Percentiles rank a stretch among this genome's conserved stretches.
phyloP scores from a whole-genome alignment of 1,140 invertebrate species.

The Cydia amplana region DNA sequence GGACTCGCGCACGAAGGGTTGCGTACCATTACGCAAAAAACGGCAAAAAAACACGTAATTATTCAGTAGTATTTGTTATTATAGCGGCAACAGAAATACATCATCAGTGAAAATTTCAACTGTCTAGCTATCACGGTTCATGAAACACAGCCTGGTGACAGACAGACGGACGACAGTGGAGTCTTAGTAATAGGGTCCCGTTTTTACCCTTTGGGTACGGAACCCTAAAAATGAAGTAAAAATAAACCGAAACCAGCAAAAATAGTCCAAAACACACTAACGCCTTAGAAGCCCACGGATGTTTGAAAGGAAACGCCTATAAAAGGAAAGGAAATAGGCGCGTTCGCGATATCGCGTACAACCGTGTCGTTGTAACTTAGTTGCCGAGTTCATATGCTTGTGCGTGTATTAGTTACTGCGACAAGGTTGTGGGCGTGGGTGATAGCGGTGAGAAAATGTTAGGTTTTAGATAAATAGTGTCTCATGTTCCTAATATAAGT shows the following conservation, averaged over 20 bases:
- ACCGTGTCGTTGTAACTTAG: neutral
- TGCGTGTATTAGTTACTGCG: neutral
- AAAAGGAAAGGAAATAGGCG: conserved; percentile 31
- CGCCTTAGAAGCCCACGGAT: conserved; percentile 8
- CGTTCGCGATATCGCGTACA: conserved; percentile 9
- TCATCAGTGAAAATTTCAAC: too few relatives aligned
- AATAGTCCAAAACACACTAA: conserved; percentile 6
- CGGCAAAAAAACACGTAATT: too few relatives aligned
- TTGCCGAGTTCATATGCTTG: neutral
- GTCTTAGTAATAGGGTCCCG: too few relatives aligned
- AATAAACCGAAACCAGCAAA: neutral
- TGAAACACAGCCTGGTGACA: too few relatives aligned
- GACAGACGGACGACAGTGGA: too few relatives aligned
- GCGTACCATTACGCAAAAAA: too few relatives aligned
- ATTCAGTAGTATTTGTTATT: too few relatives aligned
- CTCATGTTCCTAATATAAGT: neutral
- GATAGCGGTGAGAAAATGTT: neutral
- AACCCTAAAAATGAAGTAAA: too few relatives aligned
- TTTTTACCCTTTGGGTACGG: too few relatives aligned
- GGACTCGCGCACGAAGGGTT: too few relatives aligned
- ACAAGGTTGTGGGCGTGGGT: neutral
- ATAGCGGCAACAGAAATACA: too few relatives aligned
- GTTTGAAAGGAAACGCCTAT: conserved; percentile 33
- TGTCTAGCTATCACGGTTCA: too few relatives aligned
- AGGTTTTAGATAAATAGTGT: neutral